Percentiles rank a stretch among this genome's conserved stretches.
phyloP scores from a whole-genome alignment of 2,113 vertebrate genomes.

The Mormoops blainvillei region DNA sequence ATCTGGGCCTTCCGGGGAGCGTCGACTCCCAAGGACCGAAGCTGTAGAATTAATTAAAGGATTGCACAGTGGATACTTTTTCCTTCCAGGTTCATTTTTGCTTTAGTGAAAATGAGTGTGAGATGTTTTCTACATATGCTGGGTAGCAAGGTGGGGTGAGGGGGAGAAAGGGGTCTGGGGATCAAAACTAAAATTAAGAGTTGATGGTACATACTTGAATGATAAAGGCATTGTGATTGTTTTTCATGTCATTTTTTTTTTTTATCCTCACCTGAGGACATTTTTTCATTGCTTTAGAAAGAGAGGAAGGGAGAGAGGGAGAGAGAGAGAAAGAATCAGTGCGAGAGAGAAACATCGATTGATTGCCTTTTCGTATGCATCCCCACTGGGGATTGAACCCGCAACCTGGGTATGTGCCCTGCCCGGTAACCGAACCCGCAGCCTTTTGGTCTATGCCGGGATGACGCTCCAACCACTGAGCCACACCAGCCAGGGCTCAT shows the following conservation, averaged over 20 bases:
- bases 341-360: too few relatives aligned
- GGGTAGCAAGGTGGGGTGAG: neutral
- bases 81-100: neutral
- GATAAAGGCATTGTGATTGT: neutral
- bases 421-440: too few relatives aligned
- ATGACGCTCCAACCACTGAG: too few relatives aligned
- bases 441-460: too few relatives aligned
- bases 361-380: too few relatives aligned
- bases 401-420: too few relatives aligned
- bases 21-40: rapidly evolving
- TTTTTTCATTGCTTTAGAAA: too few relatives aligned
- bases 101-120: neutral
- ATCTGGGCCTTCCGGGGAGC: neutral
- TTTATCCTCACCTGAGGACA: neutral
- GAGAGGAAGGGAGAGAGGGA: too few relatives aligned
- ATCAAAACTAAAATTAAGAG: neutral
- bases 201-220: rapidly evolving
- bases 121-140: neutral
- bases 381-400: too few relatives aligned
- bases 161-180: neutral
- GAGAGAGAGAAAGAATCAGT: too few relatives aligned
- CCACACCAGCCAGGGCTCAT: too few relatives aligned
- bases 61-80: neutral
- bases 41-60: neutral
- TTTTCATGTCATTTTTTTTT: neutral